Conservation (phyloP, 2,888 invertebrate genomes). For the Catocala sponsa region DNA sequence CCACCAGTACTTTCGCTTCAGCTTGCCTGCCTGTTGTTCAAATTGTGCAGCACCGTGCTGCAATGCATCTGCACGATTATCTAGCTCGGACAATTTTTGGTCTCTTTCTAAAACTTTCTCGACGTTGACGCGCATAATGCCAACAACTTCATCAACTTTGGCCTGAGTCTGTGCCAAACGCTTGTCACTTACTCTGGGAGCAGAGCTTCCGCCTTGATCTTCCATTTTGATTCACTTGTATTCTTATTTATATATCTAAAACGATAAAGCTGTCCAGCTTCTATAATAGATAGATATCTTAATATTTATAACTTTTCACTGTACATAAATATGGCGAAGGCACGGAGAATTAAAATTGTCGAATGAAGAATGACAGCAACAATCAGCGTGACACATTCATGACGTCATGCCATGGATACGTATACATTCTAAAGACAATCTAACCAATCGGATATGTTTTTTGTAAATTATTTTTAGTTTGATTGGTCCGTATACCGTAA, state of each 20-base stretch:
- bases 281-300: conserved; percentile 4
- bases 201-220: conserved; percentile 84
- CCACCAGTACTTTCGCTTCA: conserved; percentile 99
- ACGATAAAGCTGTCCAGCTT: conserved; percentile 19
- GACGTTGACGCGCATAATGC: conserved; percentile 98
- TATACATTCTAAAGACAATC: background rate
- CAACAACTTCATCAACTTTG: conserved; percentile 91
- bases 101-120: conserved; percentile 99
- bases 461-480: background rate
- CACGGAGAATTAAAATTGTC: conserved; percentile 35
- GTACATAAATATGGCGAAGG: conserved; percentile 59
- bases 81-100: conserved; percentile 97
- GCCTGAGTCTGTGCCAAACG: conserved; percentile 86
- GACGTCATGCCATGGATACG: conserved; percentile 50
- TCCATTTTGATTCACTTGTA: conserved; percentile 72
- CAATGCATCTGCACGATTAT: conserved; percentile 97
- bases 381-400: conserved; percentile 55
- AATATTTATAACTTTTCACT: conserved; percentile 18
- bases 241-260: conserved; percentile 12
- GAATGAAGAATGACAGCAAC: conserved; percentile 28
- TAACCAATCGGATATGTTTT: conserved; percentile 29
- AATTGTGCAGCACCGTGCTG: conserved; percentile 98
- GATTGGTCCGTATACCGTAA: conserved; percentile 23
- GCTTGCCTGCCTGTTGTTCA: conserved; percentile 98
- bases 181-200: conserved; percentile 83